Evolutionary conservation across 2,797 vertebrate genomes (phyloP).

Genomic region (Distichodus sexfasciatus): DNA sequence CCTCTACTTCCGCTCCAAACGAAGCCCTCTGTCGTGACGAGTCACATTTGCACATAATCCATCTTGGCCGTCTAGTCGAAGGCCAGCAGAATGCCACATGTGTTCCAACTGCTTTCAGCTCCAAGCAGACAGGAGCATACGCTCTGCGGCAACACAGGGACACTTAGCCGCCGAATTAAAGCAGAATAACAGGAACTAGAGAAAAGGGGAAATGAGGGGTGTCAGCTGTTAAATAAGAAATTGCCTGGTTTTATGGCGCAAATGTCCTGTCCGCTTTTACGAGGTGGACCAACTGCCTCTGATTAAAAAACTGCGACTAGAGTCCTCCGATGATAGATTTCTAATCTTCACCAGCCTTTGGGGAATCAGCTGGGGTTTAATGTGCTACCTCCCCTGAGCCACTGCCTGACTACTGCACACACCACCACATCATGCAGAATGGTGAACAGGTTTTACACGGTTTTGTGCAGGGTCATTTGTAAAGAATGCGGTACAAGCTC

Average conservation of each 20-base stretch:
- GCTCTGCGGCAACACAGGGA: constrained; percentile 1
- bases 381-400: background rate
- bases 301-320: constrained; percentile 13
- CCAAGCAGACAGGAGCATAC: constrained; percentile 2
- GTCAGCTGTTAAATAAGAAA: constrained; percentile 16
- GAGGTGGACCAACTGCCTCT: background rate
- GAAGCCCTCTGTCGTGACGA: constrained; percentile 47
- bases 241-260: background rate
- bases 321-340: constrained; percentile 10
- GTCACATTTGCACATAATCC: constrained; percentile 57
- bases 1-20: constrained; percentile 49
- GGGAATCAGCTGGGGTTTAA: constrained; percentile 21
- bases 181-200: constrained; percentile 23
- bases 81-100: constrained; percentile 35
- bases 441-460: constrained; percentile 28
- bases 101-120: constrained; percentile 29
- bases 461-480: constrained; percentile 11
- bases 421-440: constrained; percentile 6
- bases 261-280: constrained; percentile 8
- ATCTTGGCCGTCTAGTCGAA: constrained; percentile 39
- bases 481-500: background rate
- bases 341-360: constrained; percentile 11
- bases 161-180: background rate
- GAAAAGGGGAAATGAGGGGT: background rate
- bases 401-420: background rate